A percentile compares a stretch with the other conserved stretches of the same genome.
Evolutionary conservation across 53 echinoderm and acorn worm species (phyloP).

Genomic region (Temnopleurus reevesii): DNA sequence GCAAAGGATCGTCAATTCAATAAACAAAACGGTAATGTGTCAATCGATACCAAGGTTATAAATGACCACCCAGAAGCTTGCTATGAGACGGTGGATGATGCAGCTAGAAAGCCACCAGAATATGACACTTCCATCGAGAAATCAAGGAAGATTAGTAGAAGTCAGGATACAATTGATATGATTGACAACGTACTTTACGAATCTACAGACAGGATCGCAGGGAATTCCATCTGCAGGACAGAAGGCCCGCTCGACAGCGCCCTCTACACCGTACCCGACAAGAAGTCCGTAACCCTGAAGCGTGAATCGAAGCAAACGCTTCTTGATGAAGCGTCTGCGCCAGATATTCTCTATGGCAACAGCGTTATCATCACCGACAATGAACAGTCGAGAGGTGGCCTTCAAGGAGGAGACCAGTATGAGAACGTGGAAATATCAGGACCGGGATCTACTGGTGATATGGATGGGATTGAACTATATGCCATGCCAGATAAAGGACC

Average conservation of each 20-base stretch:
- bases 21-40: too few relatives aligned
- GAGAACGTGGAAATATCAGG: slow-evolving; percentile 12
- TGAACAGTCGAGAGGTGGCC: background rate
- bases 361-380: background rate
- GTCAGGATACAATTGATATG: background rate
- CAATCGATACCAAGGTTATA: too few relatives aligned
- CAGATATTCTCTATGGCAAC: background rate
- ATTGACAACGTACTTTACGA: background rate
- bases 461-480: background rate
- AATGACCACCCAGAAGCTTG: too few relatives aligned
- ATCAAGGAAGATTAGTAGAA: background rate
- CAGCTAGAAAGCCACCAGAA: too few relatives aligned
- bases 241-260: slow-evolving; percentile 11
- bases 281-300: background rate
- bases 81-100: too few relatives aligned
- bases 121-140: background rate
- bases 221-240: background rate
- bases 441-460: background rate
- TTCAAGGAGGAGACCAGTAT: background rate
- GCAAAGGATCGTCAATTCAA: too few relatives aligned
- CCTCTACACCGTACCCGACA: slow-evolving; percentile 21
- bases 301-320: background rate
- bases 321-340: background rate
- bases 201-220: background rate
- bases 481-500: slow-evolving; percentile 10